Evolutionary conservation across 1,140 invertebrate species (phyloP).

Genomic region (Patella vulgata): DNA sequence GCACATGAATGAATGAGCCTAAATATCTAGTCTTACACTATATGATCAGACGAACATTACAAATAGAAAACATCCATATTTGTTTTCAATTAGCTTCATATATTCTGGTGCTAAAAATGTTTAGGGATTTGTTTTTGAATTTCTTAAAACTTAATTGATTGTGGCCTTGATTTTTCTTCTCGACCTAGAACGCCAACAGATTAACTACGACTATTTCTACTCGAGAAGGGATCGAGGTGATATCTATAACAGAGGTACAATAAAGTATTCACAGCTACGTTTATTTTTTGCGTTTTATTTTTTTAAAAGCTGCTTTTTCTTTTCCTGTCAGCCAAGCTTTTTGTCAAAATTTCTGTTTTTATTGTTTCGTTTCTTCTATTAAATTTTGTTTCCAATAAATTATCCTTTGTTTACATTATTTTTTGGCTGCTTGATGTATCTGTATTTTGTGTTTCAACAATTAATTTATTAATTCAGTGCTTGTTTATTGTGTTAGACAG

Average conservation of each 20-base stretch:
- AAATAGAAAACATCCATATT: too few relatives aligned
- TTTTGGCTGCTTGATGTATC: constrained; percentile 1
- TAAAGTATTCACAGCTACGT: constrained; percentile 7
- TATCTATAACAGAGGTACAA: constrained; percentile 32
- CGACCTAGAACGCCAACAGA: constrained; percentile 10
- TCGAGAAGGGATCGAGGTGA: constrained; percentile 37
- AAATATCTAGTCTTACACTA: too few relatives aligned
- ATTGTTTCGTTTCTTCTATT: constrained; percentile 2
- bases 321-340: background rate
- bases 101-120: too few relatives aligned
- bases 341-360: constrained; percentile 4
- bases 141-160: too few relatives aligned
- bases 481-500: too few relatives aligned
- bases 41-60: too few relatives aligned
- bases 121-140: too few relatives aligned
- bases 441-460: constrained; percentile 5
- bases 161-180: constrained; percentile 18
- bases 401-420: background rate
- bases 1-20: too few relatives aligned
- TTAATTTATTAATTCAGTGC: too few relatives aligned
- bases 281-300: background rate
- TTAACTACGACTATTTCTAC: constrained; percentile 18
- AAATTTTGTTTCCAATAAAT: background rate
- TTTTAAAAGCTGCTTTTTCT: background rate
- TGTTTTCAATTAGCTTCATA: too few relatives aligned